phyloP scores from a whole-genome alignment of 2,888 invertebrate genomes.

The Lepetodrilus schrolli region DNA sequence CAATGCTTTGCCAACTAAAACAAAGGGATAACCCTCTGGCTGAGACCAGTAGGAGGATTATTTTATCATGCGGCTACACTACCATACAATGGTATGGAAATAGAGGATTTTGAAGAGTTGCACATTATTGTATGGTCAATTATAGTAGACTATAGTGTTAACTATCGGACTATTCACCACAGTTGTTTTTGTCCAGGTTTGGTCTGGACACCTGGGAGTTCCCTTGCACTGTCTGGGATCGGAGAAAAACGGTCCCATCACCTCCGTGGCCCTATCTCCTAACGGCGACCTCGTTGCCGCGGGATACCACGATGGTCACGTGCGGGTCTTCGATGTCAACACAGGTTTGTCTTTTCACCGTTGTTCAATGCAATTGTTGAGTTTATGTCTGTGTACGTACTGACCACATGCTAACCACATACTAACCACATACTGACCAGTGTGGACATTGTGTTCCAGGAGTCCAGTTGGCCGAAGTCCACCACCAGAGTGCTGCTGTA shows the following conservation, averaged over 20 bases:
- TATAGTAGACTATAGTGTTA: too few species aligned
- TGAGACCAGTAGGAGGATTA: too few species aligned
- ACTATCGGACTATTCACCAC: too few species aligned
- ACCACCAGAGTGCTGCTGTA: conserved; percentile 55
- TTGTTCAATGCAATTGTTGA: not conserved
- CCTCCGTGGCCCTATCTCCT: conserved; percentile 57
- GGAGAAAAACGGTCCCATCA: conserved; percentile 56
- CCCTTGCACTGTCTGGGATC: conserved; percentile 54
- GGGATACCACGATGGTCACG: conserved; percentile 70
- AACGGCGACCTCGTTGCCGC: conserved; percentile 62
- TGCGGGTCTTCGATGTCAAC: conserved; percentile 59
- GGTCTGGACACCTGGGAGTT: conserved; percentile 72
- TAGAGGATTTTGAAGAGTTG: too few species aligned
- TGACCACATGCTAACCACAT: not conserved
- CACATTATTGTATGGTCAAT: too few species aligned
- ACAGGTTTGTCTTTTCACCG: conserved; percentile 60
- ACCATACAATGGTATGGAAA: too few species aligned
- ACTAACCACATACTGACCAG: too few species aligned
- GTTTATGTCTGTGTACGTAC: not conserved
- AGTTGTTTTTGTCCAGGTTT: too few species aligned
- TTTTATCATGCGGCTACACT: too few species aligned
- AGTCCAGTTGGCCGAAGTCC: conserved; percentile 38
- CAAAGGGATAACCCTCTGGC: too few species aligned
- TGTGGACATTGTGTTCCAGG: conserved; percentile 45
- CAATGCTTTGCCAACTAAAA: too few species aligned